A percentile compares a stretch with the other conserved stretches of the same genome.
Evolutionary conservation across 2,888 invertebrate genomes (phyloP).

Genomic region (Leucophenga maculata): DNA sequence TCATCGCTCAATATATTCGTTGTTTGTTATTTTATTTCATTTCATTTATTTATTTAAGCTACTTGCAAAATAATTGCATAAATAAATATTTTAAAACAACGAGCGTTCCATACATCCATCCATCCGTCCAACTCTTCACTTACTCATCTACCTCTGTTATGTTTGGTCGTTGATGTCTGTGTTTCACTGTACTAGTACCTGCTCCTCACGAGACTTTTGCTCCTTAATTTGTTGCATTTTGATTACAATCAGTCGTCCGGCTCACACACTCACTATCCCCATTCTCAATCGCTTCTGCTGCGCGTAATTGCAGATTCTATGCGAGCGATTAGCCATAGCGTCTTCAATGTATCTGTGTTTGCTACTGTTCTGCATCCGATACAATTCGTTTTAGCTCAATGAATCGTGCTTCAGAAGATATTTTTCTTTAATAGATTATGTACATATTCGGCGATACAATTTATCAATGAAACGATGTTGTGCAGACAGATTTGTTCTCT

Average conservation of each 20-base stretch:
- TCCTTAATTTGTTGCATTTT: conserved; percentile 63
- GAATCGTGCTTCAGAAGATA: conserved; percentile 35
- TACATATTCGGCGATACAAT: conserved; percentile 46
- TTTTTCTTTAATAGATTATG: conserved; percentile 31
- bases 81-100: conserved; percentile 67
- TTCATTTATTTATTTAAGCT: conserved; percentile 68
- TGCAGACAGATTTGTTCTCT: conserved; percentile 12
- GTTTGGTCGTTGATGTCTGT: conserved; percentile 30
- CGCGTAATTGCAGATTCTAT: conserved; percentile 50
- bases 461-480: conserved; percentile 64
- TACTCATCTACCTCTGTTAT: neutral
- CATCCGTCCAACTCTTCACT: neutral
- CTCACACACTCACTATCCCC: conserved; percentile 29
- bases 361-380: neutral
- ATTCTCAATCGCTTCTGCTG: neutral
- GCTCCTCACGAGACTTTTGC: conserved; percentile 39
- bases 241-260: conserved; percentile 57
- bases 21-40: conserved; percentile 57
- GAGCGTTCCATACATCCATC: conserved; percentile 29
- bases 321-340: conserved; percentile 52
- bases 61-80: conserved; percentile 69
- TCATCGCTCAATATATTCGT: conserved; percentile 9
- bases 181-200: neutral
- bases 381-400: neutral
- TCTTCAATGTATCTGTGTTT: neutral